phyloP scores from a whole-genome alignment of 2,888 invertebrate species.

The Adelphocoris suturalis region DNA sequence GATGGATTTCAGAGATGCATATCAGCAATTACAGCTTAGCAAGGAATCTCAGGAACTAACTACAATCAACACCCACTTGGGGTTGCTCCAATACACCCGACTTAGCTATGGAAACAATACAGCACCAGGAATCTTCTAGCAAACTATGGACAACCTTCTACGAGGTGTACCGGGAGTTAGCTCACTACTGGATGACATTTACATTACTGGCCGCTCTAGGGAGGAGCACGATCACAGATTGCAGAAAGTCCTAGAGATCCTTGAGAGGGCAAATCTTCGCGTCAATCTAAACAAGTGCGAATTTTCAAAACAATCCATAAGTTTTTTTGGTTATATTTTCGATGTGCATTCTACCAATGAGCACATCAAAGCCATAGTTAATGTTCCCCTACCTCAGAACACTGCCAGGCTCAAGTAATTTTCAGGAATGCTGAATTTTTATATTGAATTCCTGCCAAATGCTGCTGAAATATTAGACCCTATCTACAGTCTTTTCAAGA shows the following conservation, averaged over 20 bases:
- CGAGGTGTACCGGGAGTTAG: conserved; percentile 37
- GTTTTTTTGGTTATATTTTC: not conserved
- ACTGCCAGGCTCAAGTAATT: conserved; percentile 75
- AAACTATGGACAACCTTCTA: conserved; percentile 39
- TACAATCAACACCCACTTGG: not conserved
- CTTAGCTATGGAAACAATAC: conserved; percentile 76
- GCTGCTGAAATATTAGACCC: conserved; percentile 68
- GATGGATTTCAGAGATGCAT: no score
- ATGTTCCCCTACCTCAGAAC: conserved; percentile 74
- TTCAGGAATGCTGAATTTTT: conserved; percentile 77
- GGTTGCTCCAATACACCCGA: not conserved
- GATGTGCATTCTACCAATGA: conserved; percentile 56
- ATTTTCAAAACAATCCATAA: conserved; percentile 27
- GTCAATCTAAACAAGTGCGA: conserved; percentile 48
- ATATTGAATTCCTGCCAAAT: conserved; percentile 76
- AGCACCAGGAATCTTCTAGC: conserved; percentile 72
- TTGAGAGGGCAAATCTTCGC: conserved; percentile 45
- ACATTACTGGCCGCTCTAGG: conserved; percentile 27
- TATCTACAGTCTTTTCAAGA: conserved; percentile 60
- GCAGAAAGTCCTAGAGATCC: conserved; percentile 30
- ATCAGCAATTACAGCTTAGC: not conserved
- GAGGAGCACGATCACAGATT: not conserved
- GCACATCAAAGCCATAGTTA: conserved; percentile 74
- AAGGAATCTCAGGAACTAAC: not conserved
- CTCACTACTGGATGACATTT: conserved; percentile 67